Conservation (phyloP, 2,113 vertebrate genomes). For the Catharus minimus region DNA sequence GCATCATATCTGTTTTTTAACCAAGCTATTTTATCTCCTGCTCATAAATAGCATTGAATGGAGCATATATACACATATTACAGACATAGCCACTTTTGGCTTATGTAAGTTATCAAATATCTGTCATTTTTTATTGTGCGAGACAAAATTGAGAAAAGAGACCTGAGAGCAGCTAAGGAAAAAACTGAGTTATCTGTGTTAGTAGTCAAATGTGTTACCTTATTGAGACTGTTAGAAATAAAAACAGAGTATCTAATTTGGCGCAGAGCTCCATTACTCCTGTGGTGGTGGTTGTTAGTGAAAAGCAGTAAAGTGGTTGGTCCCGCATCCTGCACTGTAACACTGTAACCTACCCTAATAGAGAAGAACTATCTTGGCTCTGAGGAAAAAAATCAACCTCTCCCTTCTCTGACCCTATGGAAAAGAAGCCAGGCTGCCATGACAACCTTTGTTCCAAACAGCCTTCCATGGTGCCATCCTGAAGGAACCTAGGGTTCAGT, state of each 20-base stretch:
- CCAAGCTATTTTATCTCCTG: not conserved
- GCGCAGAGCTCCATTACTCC: constrained; percentile 56
- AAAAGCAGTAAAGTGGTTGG: constrained; percentile 64
- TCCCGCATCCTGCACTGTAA: constrained; percentile 61
- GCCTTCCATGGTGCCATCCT: constrained; percentile 90
- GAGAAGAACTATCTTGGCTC: constrained; percentile 75
- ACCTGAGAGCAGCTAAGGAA: constrained; percentile 42
- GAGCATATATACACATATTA: not conserved
- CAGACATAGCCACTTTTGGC: not conserved
- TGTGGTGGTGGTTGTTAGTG: constrained; percentile 63
- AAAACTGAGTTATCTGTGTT: constrained; percentile 43
- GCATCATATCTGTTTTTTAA: not conserved
- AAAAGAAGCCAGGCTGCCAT: constrained; percentile 79
- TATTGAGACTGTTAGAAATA: constrained; percentile 58
- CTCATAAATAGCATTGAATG: not conserved
- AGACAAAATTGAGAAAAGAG: constrained; percentile 29
- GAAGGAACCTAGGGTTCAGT: constrained; percentile 93
- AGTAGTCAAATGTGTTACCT: constrained; percentile 64
- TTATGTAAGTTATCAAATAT: not conserved
- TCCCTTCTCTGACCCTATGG: constrained; percentile 81
- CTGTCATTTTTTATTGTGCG: not conserved
- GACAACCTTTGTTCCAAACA: constrained; percentile 93
- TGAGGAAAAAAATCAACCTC: constrained; percentile 79
- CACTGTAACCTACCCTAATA: constrained; percentile 76
- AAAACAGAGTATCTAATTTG: constrained; percentile 49